Evolutionary conservation across 23 tunicate species (phyloP), one percentile per base, ranked within the genome.

Genomic region (Corella eumyota): DNA sequence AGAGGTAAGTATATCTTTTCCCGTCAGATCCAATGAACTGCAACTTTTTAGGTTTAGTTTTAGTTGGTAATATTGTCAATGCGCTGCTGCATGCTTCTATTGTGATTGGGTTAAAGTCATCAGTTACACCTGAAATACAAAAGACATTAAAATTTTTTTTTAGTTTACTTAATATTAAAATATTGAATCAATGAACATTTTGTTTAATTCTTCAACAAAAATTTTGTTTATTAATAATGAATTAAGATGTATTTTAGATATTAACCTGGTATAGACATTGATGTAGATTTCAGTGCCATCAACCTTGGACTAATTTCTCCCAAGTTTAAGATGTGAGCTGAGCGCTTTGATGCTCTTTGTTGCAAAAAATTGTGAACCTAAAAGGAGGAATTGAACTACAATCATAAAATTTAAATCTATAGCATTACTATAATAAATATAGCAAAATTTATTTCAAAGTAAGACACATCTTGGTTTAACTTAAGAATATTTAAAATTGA

Each of bases 1-100:
- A 93, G 26, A 93, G 63, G 45, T 81, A 93, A 27, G 90, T 93
- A 59, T 81, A 93, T 64, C 87, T 73, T 25, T 79, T 71, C 6
- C 99, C 90, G 36, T 93, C 90, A 17, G 95, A 79, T 19, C 99
- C 99, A 37, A 88, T 73, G 27, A 93, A 85, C 38, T 93, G 99
- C 21, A 93, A 73, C 53, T 93, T 93, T 47, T 93, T 93, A 11
- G 99, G 99, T 67, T 88, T 80, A 2, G 99, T 93, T 38, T 93
- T 93, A 34, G 99, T 93, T 3, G 99, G 99, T 11, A 93, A 84
- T 6, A 93, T 90, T 0, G 99, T 72, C 22, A 93, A 88, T 1
- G 85, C 75, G 57, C 83, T 73, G 60, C 96, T 88, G 58, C 88
- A 88, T 7, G 88, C 96, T 32, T 88, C 84, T 15, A 93, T 72